Evolutionary conservation across 1,140 invertebrate genomes (phyloP).

Genomic region (Trachymyrmex cornetzi): DNA sequence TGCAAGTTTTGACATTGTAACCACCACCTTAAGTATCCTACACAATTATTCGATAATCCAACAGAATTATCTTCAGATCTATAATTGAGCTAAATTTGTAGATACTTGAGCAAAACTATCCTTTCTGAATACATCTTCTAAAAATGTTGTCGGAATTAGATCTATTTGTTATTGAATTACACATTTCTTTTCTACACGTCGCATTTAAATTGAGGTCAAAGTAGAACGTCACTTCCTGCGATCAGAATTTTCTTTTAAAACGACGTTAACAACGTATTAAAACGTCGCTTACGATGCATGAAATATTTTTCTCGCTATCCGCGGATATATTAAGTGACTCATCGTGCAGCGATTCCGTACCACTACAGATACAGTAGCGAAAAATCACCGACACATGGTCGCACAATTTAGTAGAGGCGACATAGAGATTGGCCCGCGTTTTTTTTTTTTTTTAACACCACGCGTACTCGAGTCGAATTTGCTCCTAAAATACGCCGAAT

Average conservation of each 20-base stretch:
- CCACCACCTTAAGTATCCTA: too few relatives aligned
- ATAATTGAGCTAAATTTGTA: too few relatives aligned
- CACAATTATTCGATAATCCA: too few relatives aligned
- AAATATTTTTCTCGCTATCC: slow-evolving; percentile 27
- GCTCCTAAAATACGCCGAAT: slow-evolving; percentile 28
- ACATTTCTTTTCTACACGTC: neutral
- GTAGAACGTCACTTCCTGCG: neutral
- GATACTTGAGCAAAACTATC: too few relatives aligned
- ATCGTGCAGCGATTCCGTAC: slow-evolving; percentile 19
- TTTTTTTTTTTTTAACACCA: neutral
- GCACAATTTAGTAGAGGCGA: slow-evolving; percentile 36
- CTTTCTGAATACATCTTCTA: too few relatives aligned
- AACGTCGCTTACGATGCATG: neutral
- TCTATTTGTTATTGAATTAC: neutral
- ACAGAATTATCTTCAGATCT: too few relatives aligned
- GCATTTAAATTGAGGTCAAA: slow-evolving; percentile 10
- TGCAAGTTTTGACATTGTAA: too few relatives aligned
- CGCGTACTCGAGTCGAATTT: slow-evolving; percentile 23
- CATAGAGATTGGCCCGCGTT: neutral
- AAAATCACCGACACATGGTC: slow-evolving; percentile 45
- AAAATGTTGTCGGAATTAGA: neutral
- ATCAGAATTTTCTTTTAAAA: neutral
- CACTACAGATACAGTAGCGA: slow-evolving; percentile 16
- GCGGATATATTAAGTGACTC: slow-evolving; percentile 38
- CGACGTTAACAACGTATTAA: neutral